phyloP scores from a whole-genome alignment of 2,888 invertebrate genomes.

The Oscheius onirici region DNA sequence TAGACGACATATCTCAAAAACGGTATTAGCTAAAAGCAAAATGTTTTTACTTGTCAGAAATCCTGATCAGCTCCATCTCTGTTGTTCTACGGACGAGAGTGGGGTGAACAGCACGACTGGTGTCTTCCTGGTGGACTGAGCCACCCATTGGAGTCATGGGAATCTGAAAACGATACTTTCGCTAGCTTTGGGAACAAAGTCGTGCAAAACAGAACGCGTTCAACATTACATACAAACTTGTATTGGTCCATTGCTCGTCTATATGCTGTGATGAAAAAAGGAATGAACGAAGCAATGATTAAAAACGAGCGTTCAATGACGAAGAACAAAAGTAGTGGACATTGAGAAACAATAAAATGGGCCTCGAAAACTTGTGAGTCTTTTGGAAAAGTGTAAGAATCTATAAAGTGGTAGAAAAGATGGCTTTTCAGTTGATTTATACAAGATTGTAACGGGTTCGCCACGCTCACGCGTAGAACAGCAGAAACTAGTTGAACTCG shows the following conservation, averaged over 20 bases:
- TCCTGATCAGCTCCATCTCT: neutral
- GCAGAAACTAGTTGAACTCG: neutral
- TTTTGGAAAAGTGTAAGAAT: slow-evolving; percentile 5
- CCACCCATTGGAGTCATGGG: slow-evolving; percentile 4
- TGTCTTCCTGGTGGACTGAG: neutral
- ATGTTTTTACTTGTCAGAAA: neutral
- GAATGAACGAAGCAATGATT: neutral
- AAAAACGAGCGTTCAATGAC: slow-evolving; percentile 5
- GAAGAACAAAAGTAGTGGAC: slow-evolving; percentile 5
- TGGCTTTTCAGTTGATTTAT: slow-evolving; percentile 11
- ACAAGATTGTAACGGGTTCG: slow-evolving; percentile 15
- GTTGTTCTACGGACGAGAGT: slow-evolving; percentile 15
- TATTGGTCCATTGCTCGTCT: too few species aligned
- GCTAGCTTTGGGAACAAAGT: too few species aligned
- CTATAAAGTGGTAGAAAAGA: slow-evolving; percentile 13
- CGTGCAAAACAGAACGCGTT: too few species aligned
- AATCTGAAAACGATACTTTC: slow-evolving; percentile 4
- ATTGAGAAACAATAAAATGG: neutral
- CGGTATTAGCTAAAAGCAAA: neutral
- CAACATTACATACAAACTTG: too few species aligned
- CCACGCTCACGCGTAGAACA: slow-evolving; percentile 12
- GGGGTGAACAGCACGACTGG: neutral
- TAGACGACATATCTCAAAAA: slow-evolving; percentile 38
- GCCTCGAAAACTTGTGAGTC: neutral
- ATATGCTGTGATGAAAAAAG: too few species aligned